Evolutionary conservation across 1,140 invertebrate genomes (phyloP).

Genomic region (Macrostomum lignano): DNA sequence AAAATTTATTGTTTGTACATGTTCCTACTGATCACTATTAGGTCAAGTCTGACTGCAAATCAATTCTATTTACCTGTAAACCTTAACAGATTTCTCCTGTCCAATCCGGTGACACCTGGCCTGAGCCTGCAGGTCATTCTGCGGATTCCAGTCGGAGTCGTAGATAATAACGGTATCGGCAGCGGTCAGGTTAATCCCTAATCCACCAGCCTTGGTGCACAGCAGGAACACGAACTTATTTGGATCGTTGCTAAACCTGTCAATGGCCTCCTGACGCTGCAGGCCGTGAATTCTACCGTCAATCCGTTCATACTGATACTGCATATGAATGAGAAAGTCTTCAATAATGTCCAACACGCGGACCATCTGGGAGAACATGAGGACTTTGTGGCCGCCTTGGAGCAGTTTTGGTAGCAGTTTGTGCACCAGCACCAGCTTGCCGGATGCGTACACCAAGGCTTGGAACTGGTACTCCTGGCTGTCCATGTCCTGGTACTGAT

Average conservation of each 20-base stretch:
- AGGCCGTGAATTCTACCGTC: constrained; percentile 91
- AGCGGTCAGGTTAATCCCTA: constrained; percentile 94
- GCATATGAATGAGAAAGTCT: constrained; percentile 74
- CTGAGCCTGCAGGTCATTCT: constrained; percentile 81
- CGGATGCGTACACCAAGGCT: constrained; percentile 29
- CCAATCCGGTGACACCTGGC: constrained; percentile 94
- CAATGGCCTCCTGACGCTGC: constrained; percentile 84
- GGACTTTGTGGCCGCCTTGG: constrained; percentile 70
- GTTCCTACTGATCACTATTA: too few relatives aligned
- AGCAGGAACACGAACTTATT: constrained; percentile 89
- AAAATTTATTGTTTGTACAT: too few relatives aligned
- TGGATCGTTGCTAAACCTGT: constrained; percentile 58
- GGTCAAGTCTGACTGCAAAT: too few relatives aligned
- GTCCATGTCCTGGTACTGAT: background rate
- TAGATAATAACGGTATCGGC: constrained; percentile 98
- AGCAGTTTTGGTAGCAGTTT: constrained; percentile 85
- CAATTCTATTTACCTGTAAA: too few relatives aligned
- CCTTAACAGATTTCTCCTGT: constrained; percentile 97
- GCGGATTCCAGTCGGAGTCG: constrained; percentile 98
- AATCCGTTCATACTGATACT: constrained; percentile 83
- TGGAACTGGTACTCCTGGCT: constrained; percentile 9
- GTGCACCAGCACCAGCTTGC: constrained; percentile 96
- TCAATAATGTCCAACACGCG: constrained; percentile 86
- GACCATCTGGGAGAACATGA: constrained; percentile 99
- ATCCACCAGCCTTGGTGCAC: constrained; percentile 83